These are phyloP conservation scores for Bergia sp. DNA, from an alignment of 92 coral and sea anemone genomes.

Conservation along the genomic window DNA sequence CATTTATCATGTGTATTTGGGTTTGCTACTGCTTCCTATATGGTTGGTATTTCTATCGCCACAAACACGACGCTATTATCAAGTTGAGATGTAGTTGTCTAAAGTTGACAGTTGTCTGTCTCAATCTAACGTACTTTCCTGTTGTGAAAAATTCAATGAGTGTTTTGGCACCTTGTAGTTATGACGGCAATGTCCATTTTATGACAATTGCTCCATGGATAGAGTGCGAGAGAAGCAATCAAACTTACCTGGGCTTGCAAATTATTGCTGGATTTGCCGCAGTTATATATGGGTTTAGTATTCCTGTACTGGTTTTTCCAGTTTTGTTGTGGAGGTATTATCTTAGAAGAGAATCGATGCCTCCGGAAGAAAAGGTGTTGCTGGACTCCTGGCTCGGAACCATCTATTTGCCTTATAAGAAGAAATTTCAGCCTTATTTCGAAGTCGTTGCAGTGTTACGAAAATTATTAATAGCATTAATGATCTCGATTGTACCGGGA, in stretches of 20 bases:
- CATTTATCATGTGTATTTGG: conserved; percentile 57
- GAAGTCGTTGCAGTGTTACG: conserved; percentile 57
- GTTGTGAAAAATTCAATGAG: conserved; percentile 69
- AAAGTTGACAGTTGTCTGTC: conserved; percentile 63
- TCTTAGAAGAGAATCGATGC: conserved; percentile 39
- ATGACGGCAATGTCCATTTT: conserved; percentile 51
- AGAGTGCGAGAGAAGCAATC: conserved; percentile 57
- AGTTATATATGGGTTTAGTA: conserved; percentile 68
- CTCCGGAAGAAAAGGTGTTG: conserved; percentile 30
- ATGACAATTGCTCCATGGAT: conserved; percentile 75
- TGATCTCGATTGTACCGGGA: conserved; percentile 56
- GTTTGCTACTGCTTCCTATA: conserved; percentile 33
- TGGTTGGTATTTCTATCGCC: conserved; percentile 20
- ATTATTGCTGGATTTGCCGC: conserved; percentile 61
- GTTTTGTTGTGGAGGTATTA: conserved; percentile 60
- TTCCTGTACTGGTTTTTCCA: conserved; percentile 69
- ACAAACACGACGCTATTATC: conserved; percentile 21
- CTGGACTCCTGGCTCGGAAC: conserved; percentile 73
- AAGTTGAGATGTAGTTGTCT: conserved; percentile 50
- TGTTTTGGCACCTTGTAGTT: conserved; percentile 64
- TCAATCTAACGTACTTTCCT: conserved; percentile 79
- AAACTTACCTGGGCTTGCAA: conserved; percentile 46
- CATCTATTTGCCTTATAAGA: conserved; percentile 62
- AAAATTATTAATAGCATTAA: conserved; percentile 56
- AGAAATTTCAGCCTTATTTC: conserved; percentile 47